These are phyloP conservation scores for Drosophila murphyi DNA, from an alignment of 1,140 invertebrate species.

Conservation along the genomic window DNA sequence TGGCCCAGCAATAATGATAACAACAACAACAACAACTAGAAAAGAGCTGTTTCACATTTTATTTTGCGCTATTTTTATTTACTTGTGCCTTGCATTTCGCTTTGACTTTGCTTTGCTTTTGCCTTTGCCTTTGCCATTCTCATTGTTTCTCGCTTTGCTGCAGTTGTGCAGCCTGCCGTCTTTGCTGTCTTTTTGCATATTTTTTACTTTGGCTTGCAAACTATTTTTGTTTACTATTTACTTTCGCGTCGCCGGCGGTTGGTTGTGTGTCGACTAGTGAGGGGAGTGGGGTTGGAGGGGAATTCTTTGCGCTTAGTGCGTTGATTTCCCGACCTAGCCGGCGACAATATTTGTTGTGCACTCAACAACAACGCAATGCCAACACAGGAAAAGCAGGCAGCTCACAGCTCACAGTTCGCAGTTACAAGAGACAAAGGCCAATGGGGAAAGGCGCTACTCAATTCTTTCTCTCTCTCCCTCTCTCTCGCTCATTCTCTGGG, in stretches of 20 bases:
- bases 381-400: constrained; percentile 11
- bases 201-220: constrained; percentile 78
- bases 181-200: constrained; percentile 58
- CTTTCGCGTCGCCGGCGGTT: constrained; percentile 60
- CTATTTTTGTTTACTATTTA: constrained; percentile 83
- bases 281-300: background rate
- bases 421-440: constrained; percentile 60
- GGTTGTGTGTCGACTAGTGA: background rate
- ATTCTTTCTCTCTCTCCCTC: constrained; percentile 13
- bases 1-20: constrained; percentile 30
- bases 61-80: constrained; percentile 78
- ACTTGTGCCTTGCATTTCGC: constrained; percentile 59
- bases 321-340: constrained; percentile 80
- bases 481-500: too few relatives aligned
- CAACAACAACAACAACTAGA: constrained; percentile 22
- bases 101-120: constrained; percentile 31
- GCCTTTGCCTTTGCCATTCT: background rate
- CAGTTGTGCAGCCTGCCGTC: background rate
- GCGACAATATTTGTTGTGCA: constrained; percentile 83
- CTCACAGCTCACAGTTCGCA: constrained; percentile 15
- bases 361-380: constrained; percentile 58
- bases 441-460: constrained; percentile 58
- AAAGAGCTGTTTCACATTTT: constrained; percentile 70
- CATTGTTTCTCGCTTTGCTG: background rate
- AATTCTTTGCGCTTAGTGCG: constrained; percentile 59